Evolutionary conservation across 1,140 invertebrate genomes (phyloP).

Genomic region (Apocrypta bakeri): DNA sequence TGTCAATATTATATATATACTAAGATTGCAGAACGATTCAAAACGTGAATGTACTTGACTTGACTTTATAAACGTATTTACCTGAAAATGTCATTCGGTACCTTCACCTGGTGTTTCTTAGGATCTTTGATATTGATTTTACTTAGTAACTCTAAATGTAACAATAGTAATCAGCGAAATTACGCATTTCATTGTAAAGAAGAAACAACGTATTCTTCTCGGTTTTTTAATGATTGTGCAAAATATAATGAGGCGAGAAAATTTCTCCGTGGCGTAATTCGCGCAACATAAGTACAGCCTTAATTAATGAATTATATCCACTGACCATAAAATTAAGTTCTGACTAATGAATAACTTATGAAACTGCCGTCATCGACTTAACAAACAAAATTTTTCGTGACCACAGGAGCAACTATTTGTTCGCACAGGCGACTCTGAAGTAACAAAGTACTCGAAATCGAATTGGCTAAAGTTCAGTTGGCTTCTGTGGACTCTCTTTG

Average conservation of each 20-base stretch:
- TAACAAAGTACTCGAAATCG: slow-evolving; percentile 1
- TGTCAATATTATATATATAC: no score
- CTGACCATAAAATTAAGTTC: neutral
- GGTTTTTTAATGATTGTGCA: no score
- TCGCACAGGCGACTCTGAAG: neutral
- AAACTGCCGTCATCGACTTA: neutral
- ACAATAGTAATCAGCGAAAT: no score
- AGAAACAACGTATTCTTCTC: no score
- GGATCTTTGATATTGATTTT: no score
- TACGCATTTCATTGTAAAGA: no score
- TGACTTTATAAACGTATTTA: no score
- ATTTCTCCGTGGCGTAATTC: neutral
- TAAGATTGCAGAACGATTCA: no score
- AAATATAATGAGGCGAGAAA: neutral
- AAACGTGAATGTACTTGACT: no score
- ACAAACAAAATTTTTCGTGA: neutral
- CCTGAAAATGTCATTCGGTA: no score
- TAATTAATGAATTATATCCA: neutral
- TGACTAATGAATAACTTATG: neutral
- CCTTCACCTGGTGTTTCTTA: no score
- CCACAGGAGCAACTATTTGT: neutral
- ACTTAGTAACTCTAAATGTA: no score
- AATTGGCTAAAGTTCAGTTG: neutral
- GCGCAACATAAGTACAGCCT: neutral
- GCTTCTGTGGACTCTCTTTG: neutral